Conservation (phyloP, 2,888 invertebrate species). For the Melitaea athalia region DNA sequence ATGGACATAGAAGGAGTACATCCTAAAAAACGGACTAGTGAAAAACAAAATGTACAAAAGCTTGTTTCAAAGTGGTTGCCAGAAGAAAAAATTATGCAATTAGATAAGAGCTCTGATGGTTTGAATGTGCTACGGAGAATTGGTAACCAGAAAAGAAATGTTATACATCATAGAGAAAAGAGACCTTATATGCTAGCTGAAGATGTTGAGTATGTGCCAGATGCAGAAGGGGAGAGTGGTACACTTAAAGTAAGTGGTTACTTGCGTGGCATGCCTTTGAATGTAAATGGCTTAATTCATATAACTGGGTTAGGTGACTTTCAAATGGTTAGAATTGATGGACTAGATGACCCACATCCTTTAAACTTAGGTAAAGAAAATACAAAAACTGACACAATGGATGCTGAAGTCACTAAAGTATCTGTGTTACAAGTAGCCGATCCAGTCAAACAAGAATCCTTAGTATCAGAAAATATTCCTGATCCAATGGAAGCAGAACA, state of each 20-base stretch:
- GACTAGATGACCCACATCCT: constrained; percentile 86
- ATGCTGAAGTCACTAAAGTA: constrained; percentile 61
- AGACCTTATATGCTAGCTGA: constrained; percentile 94
- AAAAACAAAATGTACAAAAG: constrained; percentile 85
- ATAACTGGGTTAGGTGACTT: constrained; percentile 96
- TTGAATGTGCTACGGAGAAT: constrained; percentile 86
- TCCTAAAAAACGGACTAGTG: constrained; percentile 87
- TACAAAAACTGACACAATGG: constrained; percentile 69
- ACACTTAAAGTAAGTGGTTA: constrained; percentile 93
- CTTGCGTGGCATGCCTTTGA: constrained; percentile 90
- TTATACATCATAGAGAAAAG: constrained; percentile 87
- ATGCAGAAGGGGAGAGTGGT: constrained; percentile 78
- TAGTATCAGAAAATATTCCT: constrained; percentile 90
- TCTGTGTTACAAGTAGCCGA: constrained; percentile 84
- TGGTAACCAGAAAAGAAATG: constrained; percentile 90
- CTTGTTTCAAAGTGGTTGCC: constrained; percentile 88
- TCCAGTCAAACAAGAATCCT: constrained; percentile 86
- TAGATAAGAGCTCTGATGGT: constrained; percentile 89
- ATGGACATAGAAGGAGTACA: constrained; percentile 89
- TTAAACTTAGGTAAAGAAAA: constrained; percentile 79
- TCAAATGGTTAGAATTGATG: constrained; percentile 92
- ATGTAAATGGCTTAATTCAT: constrained; percentile 94
- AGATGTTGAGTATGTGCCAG: constrained; percentile 84
- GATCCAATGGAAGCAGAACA: constrained; percentile 98
- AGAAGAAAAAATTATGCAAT: constrained; percentile 89